A percentile compares a stretch with the other conserved stretches of the same genome.
Evolutionary conservation across 2,113 vertebrate genomes (phyloP).

Genomic region (Gobio gobio): DNA sequence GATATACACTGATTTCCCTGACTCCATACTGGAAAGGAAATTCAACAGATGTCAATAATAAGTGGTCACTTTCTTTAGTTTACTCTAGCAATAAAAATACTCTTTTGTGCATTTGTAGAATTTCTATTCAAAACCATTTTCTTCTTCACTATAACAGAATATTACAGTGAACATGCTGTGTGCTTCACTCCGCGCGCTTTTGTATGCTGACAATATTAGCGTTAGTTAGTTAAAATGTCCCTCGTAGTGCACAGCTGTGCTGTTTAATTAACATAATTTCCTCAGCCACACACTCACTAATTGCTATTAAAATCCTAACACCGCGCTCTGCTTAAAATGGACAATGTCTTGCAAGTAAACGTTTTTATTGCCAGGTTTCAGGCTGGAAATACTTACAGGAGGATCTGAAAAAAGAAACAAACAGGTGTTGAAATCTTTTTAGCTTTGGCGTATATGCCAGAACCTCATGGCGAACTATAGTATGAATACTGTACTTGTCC

Average conservation of each 20-base stretch:
- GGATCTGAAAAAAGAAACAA: background rate
- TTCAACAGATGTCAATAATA: background rate
- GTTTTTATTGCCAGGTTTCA: constrained; percentile 35
- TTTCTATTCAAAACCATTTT: constrained; percentile 61
- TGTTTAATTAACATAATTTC: constrained; percentile 71
- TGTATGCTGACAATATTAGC: constrained; percentile 72
- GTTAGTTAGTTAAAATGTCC: constrained; percentile 66
- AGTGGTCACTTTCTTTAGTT: background rate
- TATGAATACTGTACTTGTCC: constrained; percentile 11
- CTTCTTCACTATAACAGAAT: constrained; percentile 64
- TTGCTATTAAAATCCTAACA: constrained; percentile 62
- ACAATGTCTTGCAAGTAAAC: constrained; percentile 51
- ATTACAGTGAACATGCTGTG: constrained; percentile 71
- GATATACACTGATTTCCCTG: background rate
- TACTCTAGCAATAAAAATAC: constrained; percentile 22
- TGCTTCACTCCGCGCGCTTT: constrained; percentile 68
- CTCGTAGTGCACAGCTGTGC: constrained; percentile 77
- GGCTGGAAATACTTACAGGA: constrained; percentile 5
- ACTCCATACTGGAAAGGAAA: background rate
- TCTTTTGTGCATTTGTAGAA: constrained; percentile 34
- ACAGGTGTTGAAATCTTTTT: constrained; percentile 13
- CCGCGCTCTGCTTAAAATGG: constrained; percentile 43
- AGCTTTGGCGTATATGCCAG: background rate
- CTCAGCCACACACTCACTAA: constrained; percentile 64
- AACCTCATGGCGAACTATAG: background rate